Base-by-base conservation (phyloP, 2,888 invertebrate genomes). In the Clusia tigrina region DNA sequence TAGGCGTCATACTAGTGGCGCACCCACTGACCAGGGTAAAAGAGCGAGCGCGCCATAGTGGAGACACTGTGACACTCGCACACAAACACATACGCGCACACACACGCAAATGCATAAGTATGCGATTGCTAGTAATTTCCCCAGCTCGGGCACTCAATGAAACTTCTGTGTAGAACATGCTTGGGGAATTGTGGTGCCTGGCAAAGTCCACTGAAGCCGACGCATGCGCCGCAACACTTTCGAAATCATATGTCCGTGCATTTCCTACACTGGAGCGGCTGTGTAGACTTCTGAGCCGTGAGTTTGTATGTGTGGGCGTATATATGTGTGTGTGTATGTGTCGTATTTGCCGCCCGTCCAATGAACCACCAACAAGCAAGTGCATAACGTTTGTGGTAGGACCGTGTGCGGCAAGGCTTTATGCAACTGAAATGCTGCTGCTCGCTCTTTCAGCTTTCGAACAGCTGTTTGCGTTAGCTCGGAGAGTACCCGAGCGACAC, bases 1-100 rank as follows among this genome's bases (percentile, higher is more conserved):
- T 83, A 81, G 83, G 83, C 78, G 83, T 82, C 82, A 81, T 81
- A 78, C 77, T 82, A 74, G 74, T 78, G 83, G 81, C 82, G 80
- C 81, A 82, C 81, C 81, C 79, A 79, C 79, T 74, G 74, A 69
- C 71, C 68, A 65, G 67, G 65, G 60, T 60, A 66, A 66, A 58
- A 32, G 42, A n/a, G 20, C 23, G 46, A 48, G 48, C 48, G 48
- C 18, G 42, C 42, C 42, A 42, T 15, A 6, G 9, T n/a, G 42
- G 3, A 42, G n/a, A 42, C n/a, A 42, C n/a, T n/a, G n/a, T 3
- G 32, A 17, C 42, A 42, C 42, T 15, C 42, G n/a, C 42, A 42
- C n/a, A 42, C 42, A 42, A 9, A 42, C n/a, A 6, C 42, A 42
- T n/a, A 42, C n/a, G n/a, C n/a, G 3, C 42, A 42, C n/a, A 42